Evolutionary conservation across 1,140 invertebrate species (phyloP), one percentile per base, ranked within the genome.

Genomic region (Drosophila tani): DNA sequence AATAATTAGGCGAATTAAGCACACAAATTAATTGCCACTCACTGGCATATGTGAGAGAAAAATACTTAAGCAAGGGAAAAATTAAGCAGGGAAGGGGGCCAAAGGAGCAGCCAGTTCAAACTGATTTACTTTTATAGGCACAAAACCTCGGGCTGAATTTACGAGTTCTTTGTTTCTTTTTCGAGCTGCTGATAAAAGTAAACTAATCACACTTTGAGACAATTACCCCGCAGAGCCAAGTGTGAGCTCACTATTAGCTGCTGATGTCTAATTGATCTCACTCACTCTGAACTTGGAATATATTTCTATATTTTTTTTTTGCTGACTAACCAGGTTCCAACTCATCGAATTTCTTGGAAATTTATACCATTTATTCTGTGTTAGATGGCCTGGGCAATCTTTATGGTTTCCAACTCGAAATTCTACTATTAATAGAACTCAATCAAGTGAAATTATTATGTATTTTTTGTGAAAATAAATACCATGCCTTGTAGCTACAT

Each of bases 1-100:
- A 88, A 88, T 88, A 88, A 88, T 90, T 88, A 90, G 81, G 63
- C 80, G 85, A 88, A 88, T 85, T 88, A 90, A 88, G 85, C 78
- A 60, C 81, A 84, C 84, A 84, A 88, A 87, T 87, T 87, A 87
- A 87, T 87, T 87, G 84, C 77, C 81, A 49, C 65, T 73, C 78
- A 49, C 62, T 73, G 64, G 50, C 32, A 35, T 87, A 90, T 87
- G 84, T 88, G 84, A 49, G 63, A 73, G 65, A 77, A 79, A 81
- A 69, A 68, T 49, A 27, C 35, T 56, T 24, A 12, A 6, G 6
- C 14, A 62, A 14, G 45, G 56, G 29, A 41, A 21, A 60, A 29
- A 58, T 41, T 45, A 19, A 11, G 35, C 15, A 24, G 43, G 27
- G n/a, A 38, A 11, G 14, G 17, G 17, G 51, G 51, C 1, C n/a